Evolutionary conservation across 2,113 vertebrate genomes (phyloP).

Genomic region (Albula goreensis): DNA sequence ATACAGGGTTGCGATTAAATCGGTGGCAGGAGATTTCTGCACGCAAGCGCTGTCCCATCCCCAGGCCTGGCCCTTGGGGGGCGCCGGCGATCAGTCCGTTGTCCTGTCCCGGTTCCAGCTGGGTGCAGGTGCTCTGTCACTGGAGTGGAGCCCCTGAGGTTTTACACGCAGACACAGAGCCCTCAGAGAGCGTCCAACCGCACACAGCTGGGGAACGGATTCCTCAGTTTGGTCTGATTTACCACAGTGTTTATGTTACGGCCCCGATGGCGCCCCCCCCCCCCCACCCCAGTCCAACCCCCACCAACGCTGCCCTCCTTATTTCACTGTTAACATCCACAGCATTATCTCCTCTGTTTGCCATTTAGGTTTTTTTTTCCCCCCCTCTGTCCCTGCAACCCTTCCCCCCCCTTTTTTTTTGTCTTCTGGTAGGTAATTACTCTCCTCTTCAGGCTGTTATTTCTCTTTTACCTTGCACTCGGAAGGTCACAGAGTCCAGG

Average conservation of each 20-base stretch:
- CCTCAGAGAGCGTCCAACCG: constrained; percentile 61
- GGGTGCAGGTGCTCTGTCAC: constrained; percentile 55
- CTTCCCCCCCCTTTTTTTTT: not conserved
- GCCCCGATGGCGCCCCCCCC: constrained; percentile 42
- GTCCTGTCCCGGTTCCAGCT: constrained; percentile 17
- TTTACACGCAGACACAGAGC: constrained; percentile 64
- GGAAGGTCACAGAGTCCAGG: constrained; percentile 1
- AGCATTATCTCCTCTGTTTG: not conserved
- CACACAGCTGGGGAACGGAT: constrained; percentile 65
- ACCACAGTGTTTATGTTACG: constrained; percentile 66
- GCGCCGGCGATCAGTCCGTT: not conserved
- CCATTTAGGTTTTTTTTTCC: constrained; percentile 22
- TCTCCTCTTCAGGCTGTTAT: constrained; percentile 36
- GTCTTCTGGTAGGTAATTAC: constrained; percentile 20
- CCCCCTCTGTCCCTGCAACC: not conserved
- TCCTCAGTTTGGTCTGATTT: constrained; percentile 70
- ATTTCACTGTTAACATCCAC: constrained; percentile 14
- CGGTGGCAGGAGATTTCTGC: not conserved
- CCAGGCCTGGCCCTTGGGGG: not conserved
- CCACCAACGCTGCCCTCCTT: constrained; percentile 41
- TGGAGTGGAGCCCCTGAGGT: constrained; percentile 47
- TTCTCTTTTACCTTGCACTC: not conserved
- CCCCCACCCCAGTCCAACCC: constrained; percentile 39
- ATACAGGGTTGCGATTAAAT: not conserved
- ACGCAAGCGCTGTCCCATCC: not conserved